phyloP scores from a whole-genome alignment of 2,888 invertebrate genomes.

The Pyrochroa serraticornis region DNA sequence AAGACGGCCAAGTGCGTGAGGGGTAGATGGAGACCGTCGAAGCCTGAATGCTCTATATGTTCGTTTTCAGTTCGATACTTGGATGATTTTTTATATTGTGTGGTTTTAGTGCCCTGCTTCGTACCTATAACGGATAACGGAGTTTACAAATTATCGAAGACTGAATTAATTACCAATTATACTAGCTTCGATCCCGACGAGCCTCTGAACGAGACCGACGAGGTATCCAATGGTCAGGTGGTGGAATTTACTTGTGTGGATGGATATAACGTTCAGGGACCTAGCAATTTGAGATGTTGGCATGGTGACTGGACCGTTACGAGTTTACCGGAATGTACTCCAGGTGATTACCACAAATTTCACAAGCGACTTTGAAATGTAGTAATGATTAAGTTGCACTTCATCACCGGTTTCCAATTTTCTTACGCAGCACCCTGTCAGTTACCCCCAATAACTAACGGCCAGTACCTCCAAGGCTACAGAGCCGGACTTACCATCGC shows the following conservation, averaged over 20 bases:
- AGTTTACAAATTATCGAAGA: conserved; percentile 65
- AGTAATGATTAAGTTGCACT: neutral
- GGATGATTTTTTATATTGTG: neutral
- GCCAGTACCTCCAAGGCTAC: conserved; percentile 79
- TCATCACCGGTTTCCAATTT: neutral
- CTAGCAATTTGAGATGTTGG: conserved; percentile 76
- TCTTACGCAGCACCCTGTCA: conserved; percentile 68
- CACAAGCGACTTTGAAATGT: neutral
- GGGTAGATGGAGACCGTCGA: conserved; percentile 84
- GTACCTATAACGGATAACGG: conserved; percentile 74
- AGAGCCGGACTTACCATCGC: conserved; percentile 80
- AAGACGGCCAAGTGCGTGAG: conserved; percentile 80
- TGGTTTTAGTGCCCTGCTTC: conserved; percentile 69
- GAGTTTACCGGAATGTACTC: conserved; percentile 76
- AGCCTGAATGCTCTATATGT: conserved; percentile 82
- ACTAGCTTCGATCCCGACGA: conserved; percentile 58
- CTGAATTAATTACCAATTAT: conserved; percentile 51
- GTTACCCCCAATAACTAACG: conserved; percentile 69
- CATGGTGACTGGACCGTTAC: conserved; percentile 83
- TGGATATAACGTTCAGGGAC: conserved; percentile 74
- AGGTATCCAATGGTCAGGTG: conserved; percentile 72
- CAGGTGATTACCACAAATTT: conserved; percentile 68
- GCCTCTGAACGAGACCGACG: conserved; percentile 65
- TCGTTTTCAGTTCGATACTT: conserved; percentile 49
- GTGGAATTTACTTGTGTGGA: conserved; percentile 78